Evolutionary conservation across 2,113 vertebrate species (phyloP).

Genomic region (Sorex fumeus): DNA sequence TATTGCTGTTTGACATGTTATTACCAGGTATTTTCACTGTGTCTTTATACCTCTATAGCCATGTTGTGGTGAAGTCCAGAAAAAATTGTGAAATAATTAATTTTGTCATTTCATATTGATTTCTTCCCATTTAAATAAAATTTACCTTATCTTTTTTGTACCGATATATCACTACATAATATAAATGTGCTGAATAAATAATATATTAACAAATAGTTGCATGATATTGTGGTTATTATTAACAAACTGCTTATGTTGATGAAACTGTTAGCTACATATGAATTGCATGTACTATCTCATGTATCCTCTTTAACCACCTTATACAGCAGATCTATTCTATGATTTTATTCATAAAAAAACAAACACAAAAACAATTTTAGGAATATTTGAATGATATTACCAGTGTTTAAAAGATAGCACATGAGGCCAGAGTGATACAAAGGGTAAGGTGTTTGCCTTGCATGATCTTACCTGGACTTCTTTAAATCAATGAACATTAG

Average conservation of each 20-base stretch:
- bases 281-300: not conserved
- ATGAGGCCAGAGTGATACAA: too few relatives aligned
- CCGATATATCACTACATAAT: not conserved
- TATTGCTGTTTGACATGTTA: not conserved
- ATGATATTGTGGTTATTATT: not conserved
- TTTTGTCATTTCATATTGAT: not conserved
- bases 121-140: not conserved
- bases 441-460: too few relatives aligned
- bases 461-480: too few relatives aligned
- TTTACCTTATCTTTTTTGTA: not conserved
- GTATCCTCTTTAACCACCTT: not conserved
- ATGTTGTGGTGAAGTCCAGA: not conserved
- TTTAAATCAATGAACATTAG: too few relatives aligned
- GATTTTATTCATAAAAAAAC: not conserved
- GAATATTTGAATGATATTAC: not conserved
- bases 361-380: not conserved
- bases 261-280: not conserved
- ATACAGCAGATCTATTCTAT: not conserved
- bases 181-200: not conserved
- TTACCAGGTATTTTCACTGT: too few relatives aligned
- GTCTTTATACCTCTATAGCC: too few relatives aligned
- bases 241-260: not conserved
- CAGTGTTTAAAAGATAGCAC: not conserved
- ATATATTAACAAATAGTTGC: constrained; percentile 16
- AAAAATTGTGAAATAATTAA: not conserved